A percentile compares a stretch with the other conserved stretches of the same genome.
phyloP scores from a whole-genome alignment of 2,888 invertebrate species.

The Blomia tropicalis region DNA sequence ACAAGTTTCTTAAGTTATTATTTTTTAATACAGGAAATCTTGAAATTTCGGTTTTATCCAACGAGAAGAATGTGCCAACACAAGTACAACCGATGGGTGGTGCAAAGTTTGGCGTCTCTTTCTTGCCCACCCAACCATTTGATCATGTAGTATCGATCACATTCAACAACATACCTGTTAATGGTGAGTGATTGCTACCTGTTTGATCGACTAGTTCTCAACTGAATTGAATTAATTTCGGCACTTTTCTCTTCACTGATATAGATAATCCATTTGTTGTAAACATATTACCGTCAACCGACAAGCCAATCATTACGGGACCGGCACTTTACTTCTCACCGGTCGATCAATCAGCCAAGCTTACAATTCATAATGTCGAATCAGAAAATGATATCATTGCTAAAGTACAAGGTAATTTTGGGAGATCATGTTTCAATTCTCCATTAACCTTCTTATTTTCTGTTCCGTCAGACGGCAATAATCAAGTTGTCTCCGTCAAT shows the following conservation, averaged over 20 bases:
- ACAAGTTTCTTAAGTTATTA: neutral
- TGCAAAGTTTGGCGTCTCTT: constrained; percentile 82
- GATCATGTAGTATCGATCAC: constrained; percentile 91
- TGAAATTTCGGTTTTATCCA: constrained; percentile 63
- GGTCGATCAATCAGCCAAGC: constrained; percentile 42
- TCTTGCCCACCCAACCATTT: constrained; percentile 81
- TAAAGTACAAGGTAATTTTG: constrained; percentile 72
- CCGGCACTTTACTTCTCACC: constrained; percentile 44
- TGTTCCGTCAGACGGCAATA: constrained; percentile 3
- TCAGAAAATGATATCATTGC: constrained; percentile 84
- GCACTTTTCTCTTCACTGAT: constrained; percentile 32
- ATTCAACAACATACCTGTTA: constrained; percentile 72
- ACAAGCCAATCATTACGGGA: constrained; percentile 45
- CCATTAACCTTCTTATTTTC: neutral
- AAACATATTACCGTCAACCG: constrained; percentile 47
- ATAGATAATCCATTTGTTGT: constrained; percentile 81
- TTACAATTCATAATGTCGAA: constrained; percentile 45
- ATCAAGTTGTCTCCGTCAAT: constrained; percentile 5
- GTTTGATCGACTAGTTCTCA: constrained; percentile 12
- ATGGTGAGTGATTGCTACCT: constrained; percentile 33
- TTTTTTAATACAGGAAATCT: constrained; percentile 47
- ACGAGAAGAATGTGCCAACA: constrained; percentile 81
- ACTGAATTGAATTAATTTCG: neutral
- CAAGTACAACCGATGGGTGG: constrained; percentile 84
- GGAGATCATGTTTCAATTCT: neutral